Conservation (phyloP, 1,140 invertebrate genomes). For the Orchestia grillus region DNA sequence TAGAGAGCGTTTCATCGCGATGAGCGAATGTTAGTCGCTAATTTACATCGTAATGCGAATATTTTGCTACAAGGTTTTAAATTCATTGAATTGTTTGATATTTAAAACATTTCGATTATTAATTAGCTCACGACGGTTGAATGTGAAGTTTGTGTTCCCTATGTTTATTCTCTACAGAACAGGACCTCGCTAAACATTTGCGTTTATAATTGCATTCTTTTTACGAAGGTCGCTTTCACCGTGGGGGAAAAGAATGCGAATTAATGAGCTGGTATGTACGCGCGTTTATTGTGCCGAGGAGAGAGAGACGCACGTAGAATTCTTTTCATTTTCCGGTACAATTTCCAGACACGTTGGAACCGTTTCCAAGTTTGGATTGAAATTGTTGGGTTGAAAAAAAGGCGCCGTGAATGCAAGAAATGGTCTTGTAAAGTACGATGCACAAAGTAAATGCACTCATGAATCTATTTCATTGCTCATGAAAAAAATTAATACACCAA, state of each 20-base stretch:
- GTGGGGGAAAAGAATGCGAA: not conserved
- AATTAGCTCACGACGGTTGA: not conserved
- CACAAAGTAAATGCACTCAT: too few species aligned
- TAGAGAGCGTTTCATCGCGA: too few species aligned
- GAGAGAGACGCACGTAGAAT: not conserved
- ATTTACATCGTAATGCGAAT: too few species aligned
- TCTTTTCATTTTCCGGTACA: not conserved
- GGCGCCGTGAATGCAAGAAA: too few species aligned
- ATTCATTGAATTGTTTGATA: not conserved
- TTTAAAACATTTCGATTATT: not conserved
- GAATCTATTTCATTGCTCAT: not conserved
- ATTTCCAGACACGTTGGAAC: not conserved
- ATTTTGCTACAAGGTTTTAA: too few species aligned
- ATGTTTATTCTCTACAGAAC: not conserved
- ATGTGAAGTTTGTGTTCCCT: not conserved
- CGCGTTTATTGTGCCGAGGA: not conserved
- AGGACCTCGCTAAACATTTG: not conserved
- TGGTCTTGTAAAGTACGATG: not conserved
- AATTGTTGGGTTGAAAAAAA: not conserved
- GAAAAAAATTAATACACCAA: not conserved
- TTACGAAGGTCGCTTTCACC: not conserved
- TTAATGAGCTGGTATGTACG: not conserved
- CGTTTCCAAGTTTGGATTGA: not conserved
- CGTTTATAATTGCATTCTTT: not conserved
- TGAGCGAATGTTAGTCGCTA: too few species aligned